phyloP scores from a whole-genome alignment of 2,113 vertebrate genomes.

The Thunnus maccoyii region DNA sequence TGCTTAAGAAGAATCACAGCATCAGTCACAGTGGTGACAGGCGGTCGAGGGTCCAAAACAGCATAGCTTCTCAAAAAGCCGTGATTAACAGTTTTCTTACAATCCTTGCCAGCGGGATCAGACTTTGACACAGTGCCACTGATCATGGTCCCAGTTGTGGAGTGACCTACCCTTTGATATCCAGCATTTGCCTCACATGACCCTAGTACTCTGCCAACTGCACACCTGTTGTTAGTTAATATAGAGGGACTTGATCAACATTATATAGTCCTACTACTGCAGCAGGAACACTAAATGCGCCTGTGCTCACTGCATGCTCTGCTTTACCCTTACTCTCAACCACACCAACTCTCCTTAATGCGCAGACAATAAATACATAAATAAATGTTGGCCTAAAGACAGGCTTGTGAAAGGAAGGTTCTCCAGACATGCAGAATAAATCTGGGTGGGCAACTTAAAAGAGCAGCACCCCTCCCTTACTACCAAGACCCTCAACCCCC shows the following conservation, averaged over 20 bases:
- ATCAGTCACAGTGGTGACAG: not conserved
- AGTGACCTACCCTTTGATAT: slow-evolving; percentile 40
- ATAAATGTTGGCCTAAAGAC: too few relatives aligned
- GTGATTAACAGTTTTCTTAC: slow-evolving; percentile 16
- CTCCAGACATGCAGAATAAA: too few relatives aligned
- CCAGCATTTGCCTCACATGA: slow-evolving; percentile 35
- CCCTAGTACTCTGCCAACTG: slow-evolving; percentile 25
- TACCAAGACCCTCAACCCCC: too few relatives aligned
- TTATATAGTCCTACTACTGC: not conserved
- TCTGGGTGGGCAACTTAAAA: too few relatives aligned
- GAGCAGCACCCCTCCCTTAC: too few relatives aligned
- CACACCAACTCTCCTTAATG: not conserved
- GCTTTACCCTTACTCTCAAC: not conserved
- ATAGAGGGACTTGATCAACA: slow-evolving; percentile 2
- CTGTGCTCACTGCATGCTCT: not conserved
- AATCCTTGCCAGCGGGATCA: not conserved
- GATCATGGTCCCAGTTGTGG: slow-evolving; percentile 18
- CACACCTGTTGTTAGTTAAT: slow-evolving; percentile 3
- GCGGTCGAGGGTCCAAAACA: not conserved
- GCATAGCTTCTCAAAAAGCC: slow-evolving; percentile 20
- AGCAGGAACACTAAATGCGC: not conserved
- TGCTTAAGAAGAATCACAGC: not conserved
- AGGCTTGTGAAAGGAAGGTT: too few relatives aligned
- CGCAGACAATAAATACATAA: not conserved
- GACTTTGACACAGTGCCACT: slow-evolving; percentile 15